Evolutionary conservation across 2,888 invertebrate species (phyloP).

Genomic region (Dascillus cervinus): DNA sequence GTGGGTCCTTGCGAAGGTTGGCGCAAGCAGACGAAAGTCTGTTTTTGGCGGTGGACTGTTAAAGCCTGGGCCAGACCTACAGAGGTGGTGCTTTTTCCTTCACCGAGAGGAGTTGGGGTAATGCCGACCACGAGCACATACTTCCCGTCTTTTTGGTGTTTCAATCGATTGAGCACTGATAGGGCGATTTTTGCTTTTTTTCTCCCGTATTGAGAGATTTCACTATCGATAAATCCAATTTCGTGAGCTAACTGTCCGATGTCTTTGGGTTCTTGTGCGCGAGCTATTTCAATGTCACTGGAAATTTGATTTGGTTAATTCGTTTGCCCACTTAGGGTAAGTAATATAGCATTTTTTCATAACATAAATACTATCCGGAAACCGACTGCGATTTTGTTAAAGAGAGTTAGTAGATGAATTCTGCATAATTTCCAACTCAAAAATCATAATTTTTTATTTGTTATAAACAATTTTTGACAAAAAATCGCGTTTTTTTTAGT

Average conservation of each 20-base stretch:
- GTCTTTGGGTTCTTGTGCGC: constrained; percentile 80
- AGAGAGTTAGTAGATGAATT: too few relatives aligned
- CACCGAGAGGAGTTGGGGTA: constrained; percentile 97
- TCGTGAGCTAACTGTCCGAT: constrained; percentile 70
- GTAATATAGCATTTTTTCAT: too few relatives aligned
- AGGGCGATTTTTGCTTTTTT: constrained; percentile 92
- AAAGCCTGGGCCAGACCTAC: constrained; percentile 91
- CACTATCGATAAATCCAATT: constrained; percentile 71
- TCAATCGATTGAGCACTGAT: constrained; percentile 67
- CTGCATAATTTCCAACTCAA: too few relatives aligned
- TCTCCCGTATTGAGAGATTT: constrained; percentile 84
- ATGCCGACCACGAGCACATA: constrained; percentile 95
- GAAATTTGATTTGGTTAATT: too few relatives aligned
- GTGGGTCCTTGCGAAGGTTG: constrained; percentile 99
- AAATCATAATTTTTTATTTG: too few relatives aligned
- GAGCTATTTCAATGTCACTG: constrained; percentile 86
- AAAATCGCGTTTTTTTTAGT: too few relatives aligned
- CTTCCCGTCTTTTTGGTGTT: constrained; percentile 66
- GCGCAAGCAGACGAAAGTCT: constrained; percentile 88
- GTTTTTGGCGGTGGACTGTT: constrained; percentile 72
- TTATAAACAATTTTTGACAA: too few relatives aligned
- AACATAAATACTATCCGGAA: too few relatives aligned
- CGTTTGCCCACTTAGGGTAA: too few relatives aligned
- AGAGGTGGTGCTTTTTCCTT: constrained; percentile 95
- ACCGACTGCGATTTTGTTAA: too few relatives aligned